These are phyloP conservation scores for Nothobranchius furzeri DNA, from an alignment of 2,113 vertebrate genomes.

Conservation along the genomic window DNA sequence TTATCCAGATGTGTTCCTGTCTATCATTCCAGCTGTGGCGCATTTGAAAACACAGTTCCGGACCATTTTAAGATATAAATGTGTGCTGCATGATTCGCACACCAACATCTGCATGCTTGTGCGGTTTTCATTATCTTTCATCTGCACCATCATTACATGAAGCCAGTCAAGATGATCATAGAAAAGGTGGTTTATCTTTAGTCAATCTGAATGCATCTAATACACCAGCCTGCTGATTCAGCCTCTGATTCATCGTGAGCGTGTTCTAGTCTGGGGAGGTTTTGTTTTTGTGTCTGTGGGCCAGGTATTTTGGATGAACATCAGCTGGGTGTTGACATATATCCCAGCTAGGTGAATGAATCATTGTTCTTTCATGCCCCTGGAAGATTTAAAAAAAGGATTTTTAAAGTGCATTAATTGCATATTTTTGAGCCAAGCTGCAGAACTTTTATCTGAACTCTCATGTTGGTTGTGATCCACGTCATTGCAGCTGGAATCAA, in stretches of 20 bases:
- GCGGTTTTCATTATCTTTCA: neutral
- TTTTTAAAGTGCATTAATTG: neutral
- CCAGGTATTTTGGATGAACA: slow-evolving; percentile 31
- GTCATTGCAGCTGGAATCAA: neutral
- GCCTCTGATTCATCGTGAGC: slow-evolving; percentile 40
- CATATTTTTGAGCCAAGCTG: neutral
- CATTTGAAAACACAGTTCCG: slow-evolving; percentile 10
- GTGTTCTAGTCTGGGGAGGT: slow-evolving; percentile 4
- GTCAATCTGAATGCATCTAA: neutral
- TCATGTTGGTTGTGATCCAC: neutral
- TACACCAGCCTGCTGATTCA: slow-evolving; percentile 16
- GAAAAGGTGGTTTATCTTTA: slow-evolving; percentile 1
- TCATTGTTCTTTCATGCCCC: slow-evolving; percentile 49
- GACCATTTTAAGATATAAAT: slow-evolving; percentile 11
- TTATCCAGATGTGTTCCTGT: slow-evolving; percentile 46
- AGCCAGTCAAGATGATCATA: slow-evolving; percentile 31
- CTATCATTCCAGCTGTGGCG: slow-evolving; percentile 24
- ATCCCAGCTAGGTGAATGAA: slow-evolving; percentile 57
- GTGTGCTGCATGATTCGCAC: neutral
- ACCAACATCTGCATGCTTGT: neutral
- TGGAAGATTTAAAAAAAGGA: slow-evolving; percentile 4
- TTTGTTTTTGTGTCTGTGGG: slow-evolving; percentile 32
- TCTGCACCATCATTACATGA: slow-evolving; percentile 40
- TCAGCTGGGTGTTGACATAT: slow-evolving; percentile 42
- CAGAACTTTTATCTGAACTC: no score